A percentile compares a stretch with the other conserved stretches of the same genome.
Evolutionary conservation across 2,888 invertebrate genomes (phyloP).

Genomic region (Scaptomyza flava): DNA sequence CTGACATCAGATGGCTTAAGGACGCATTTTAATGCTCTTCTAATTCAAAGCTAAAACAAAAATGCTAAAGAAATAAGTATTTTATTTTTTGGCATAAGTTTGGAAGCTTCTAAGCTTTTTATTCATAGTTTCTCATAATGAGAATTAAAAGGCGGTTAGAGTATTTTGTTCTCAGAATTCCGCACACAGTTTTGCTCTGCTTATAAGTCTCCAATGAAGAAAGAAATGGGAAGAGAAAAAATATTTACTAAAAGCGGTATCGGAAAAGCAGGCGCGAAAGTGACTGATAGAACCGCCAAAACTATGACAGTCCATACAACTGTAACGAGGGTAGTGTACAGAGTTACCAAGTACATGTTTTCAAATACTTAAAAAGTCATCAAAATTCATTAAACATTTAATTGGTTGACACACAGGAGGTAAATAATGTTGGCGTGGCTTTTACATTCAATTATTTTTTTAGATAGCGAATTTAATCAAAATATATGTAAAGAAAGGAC

Average conservation of each 20-base stretch:
- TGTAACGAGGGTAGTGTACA: slow-evolving; percentile 20
- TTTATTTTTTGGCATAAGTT: no score
- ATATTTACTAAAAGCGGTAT: slow-evolving; percentile 32
- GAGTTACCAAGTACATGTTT: slow-evolving; percentile 3
- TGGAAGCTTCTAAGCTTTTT: background rate
- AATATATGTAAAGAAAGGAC: background rate
- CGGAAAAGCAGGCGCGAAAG: slow-evolving; percentile 47
- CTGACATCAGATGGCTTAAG: slow-evolving; percentile 50
- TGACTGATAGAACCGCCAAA: slow-evolving; percentile 69
- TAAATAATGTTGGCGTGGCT: background rate
- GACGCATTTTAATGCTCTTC: slow-evolving; percentile 29
- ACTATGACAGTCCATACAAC: slow-evolving; percentile 59
- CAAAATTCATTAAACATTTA: background rate
- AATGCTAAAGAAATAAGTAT: background rate
- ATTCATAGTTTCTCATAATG: background rate
- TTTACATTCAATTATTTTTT: background rate
- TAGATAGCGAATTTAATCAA: background rate
- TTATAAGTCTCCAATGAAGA: slow-evolving; percentile 21
- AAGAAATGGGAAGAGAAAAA: background rate
- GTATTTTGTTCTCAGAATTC: background rate
- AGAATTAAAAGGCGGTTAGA: background rate
- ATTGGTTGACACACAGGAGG: background rate
- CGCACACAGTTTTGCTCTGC: background rate
- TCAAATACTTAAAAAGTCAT: background rate
- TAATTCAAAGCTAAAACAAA: background rate